Evolutionary conservation across 2,888 invertebrate species (phyloP).

Genomic region (Drosophila lacicola): DNA sequence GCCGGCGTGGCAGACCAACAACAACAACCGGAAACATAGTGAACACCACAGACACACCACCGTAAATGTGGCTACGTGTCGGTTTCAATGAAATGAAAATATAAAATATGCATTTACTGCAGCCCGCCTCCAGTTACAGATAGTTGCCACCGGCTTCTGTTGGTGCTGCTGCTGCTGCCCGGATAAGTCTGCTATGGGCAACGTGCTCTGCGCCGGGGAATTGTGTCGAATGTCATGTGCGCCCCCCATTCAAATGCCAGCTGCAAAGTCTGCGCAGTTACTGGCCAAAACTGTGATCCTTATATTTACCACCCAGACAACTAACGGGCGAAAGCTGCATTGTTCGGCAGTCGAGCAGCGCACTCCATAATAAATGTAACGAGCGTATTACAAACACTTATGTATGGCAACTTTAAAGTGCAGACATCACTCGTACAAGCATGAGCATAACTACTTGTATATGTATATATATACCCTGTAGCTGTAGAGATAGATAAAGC

Average conservation of each 20-base stretch:
- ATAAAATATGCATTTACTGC: conserved; percentile 77
- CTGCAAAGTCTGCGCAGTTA: conserved; percentile 11
- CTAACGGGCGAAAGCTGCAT: conserved; percentile 36
- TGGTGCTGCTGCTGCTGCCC: conserved; percentile 23
- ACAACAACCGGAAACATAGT: conserved; percentile 35
- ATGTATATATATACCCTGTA: conserved; percentile 5
- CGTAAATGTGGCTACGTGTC: conserved; percentile 60
- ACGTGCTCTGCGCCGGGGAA: conserved; percentile 63
- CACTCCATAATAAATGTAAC: conserved; percentile 78
- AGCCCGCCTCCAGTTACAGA: conserved; percentile 51
- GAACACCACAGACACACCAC: conserved; percentile 11
- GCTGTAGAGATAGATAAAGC: background rate
- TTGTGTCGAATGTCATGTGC: conserved; percentile 64
- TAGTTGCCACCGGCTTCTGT: conserved; percentile 42
- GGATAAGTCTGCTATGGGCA: conserved; percentile 71
- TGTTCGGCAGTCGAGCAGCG: conserved; percentile 46
- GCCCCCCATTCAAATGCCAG: conserved; percentile 68
- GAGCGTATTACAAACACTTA: conserved; percentile 78
- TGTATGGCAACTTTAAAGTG: conserved; percentile 72
- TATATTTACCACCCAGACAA: conserved; percentile 20
- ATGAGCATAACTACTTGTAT: conserved; percentile 36
- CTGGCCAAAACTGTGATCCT: conserved; percentile 37
- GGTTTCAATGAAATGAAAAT: conserved; percentile 80
- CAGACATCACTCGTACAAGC: conserved; percentile 30
- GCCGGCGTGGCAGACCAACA: conserved; percentile 36